Evolutionary conservation across 1,140 invertebrate species (phyloP).

Genomic region (Bicyclus anynana): DNA sequence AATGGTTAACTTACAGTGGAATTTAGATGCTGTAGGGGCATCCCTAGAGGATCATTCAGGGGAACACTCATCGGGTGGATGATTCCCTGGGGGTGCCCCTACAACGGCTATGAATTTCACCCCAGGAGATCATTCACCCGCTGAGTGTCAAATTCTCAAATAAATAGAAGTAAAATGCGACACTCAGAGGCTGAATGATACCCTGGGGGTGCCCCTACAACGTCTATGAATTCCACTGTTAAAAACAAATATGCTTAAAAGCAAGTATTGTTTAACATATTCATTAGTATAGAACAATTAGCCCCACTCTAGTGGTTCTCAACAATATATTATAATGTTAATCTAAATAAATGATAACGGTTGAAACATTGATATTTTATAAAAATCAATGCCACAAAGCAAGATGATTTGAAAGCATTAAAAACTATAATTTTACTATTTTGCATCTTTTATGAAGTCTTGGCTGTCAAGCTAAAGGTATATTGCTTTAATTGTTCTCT

Average conservation of each 20-base stretch:
- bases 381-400: background rate
- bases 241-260: constrained; percentile 18
- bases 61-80: no score
- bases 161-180: no score
- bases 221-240: no score
- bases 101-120: no score
- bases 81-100: no score
- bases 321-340: no score
- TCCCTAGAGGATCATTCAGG: no score
- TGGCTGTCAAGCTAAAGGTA: constrained; percentile 33
- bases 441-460: constrained; percentile 17
- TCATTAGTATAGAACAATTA: constrained; percentile 17
- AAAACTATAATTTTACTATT: background rate
- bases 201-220: no score
- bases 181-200: no score
- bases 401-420: background rate
- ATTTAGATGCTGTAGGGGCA: no score
- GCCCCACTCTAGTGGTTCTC: constrained; percentile 16
- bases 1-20: background rate
- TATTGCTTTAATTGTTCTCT: constrained; percentile 48
- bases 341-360: background rate
- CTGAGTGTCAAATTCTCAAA: no score
- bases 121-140: no score
- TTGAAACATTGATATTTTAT: background rate
- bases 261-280: constrained; percentile 15